A percentile compares a stretch with the other conserved stretches of the same genome.
These are phyloP conservation scores for Eupithecia inturbata DNA, from an alignment of 2,888 invertebrate genomes.

Conservation along the genomic window DNA sequence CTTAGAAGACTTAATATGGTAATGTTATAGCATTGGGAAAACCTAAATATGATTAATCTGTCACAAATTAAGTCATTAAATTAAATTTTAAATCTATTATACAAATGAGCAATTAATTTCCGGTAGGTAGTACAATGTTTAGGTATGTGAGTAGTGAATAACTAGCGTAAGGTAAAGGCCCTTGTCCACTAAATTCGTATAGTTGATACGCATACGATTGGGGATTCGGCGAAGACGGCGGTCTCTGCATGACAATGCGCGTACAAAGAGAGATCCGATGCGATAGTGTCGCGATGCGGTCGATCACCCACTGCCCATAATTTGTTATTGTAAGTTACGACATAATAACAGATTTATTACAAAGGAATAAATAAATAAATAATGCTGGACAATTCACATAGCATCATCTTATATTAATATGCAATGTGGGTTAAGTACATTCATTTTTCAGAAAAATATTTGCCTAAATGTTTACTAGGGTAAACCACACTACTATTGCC, in stretches of 20 bases:
- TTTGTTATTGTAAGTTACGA: conserved; percentile 38
- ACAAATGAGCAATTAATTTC: background rate
- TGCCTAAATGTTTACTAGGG: background rate
- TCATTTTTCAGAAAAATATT: background rate
- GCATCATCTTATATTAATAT: background rate
- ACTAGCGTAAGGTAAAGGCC: background rate
- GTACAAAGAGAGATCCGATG: conserved; percentile 77
- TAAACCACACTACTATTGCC: too few species aligned
- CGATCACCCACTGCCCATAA: conserved; percentile 66
- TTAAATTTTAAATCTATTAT: background rate
- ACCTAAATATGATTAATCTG: background rate
- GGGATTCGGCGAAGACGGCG: conserved; percentile 71
- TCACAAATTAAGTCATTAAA: background rate
- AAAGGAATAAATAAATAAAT: background rate
- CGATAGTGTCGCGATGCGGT: conserved; percentile 78
- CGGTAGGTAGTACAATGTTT: background rate
- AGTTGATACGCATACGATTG: conserved; percentile 70
- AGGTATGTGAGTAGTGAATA: background rate
- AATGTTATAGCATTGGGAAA: background rate
- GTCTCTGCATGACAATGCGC: conserved; percentile 73
- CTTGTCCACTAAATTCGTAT: conserved; percentile 50
- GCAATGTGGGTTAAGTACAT: too few species aligned
- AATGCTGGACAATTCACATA: too few species aligned
- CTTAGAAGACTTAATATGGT: background rate
- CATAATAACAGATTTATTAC: conserved; percentile 29